phyloP scores from a whole-genome alignment of 2,797 vertebrate genomes.

The Australoheros facetus region DNA sequence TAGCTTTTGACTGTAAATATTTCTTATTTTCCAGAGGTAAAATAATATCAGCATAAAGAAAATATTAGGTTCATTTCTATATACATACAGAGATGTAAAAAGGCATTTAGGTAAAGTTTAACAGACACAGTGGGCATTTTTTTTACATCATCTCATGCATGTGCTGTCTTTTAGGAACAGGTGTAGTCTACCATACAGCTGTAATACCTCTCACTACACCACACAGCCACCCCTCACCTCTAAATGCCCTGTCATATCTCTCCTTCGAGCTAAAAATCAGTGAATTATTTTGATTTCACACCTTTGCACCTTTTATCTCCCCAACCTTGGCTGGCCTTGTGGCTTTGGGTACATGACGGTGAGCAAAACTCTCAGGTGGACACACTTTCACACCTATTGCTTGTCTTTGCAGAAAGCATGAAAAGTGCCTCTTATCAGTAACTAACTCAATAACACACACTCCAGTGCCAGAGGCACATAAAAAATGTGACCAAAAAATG shows the following conservation, averaged over 20 bases:
- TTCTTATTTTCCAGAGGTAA: background rate
- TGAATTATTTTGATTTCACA: constrained; percentile 12
- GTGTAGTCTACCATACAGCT: background rate
- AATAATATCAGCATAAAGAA: too few relatives aligned
- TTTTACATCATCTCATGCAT: background rate
- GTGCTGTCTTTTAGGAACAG: background rate
- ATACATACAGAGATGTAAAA: too few relatives aligned
- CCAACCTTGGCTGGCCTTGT: constrained; percentile 12
- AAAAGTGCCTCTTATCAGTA: constrained; percentile 9
- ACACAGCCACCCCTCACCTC: background rate
- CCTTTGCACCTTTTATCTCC: constrained; percentile 1
- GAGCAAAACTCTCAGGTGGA: constrained; percentile 17
- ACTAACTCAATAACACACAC: background rate
- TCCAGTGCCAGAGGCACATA: background rate
- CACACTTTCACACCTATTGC: constrained; percentile 15
- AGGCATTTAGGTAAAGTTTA: too few relatives aligned
- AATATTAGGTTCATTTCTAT: too few relatives aligned
- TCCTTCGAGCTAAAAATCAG: constrained; percentile 19
- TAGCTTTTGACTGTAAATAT: background rate
- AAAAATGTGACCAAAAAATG: background rate
- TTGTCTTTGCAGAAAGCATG: constrained; percentile 6
- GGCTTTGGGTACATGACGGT: background rate
- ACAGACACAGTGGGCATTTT: background rate
- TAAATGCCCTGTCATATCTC: background rate
- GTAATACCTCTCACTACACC: background rate